Percentiles rank a stretch among this genome's conserved stretches.
Conservation (phyloP, 2,888 invertebrate species). For the Rugalucina vietnamica region DNA sequence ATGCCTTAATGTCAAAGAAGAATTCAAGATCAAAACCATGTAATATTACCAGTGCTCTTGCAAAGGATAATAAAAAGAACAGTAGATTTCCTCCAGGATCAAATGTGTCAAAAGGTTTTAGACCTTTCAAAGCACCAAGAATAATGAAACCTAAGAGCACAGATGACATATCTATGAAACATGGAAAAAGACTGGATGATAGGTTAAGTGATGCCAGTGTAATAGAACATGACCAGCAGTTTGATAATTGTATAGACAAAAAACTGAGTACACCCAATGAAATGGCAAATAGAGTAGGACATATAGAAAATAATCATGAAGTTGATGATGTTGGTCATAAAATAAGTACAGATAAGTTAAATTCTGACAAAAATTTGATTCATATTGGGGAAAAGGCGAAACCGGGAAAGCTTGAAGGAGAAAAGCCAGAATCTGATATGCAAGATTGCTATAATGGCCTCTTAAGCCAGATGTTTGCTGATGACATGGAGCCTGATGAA, state of each 20-base stretch:
- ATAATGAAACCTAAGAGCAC: not conserved
- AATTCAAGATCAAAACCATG: not conserved
- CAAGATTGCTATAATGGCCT: constrained; percentile 17
- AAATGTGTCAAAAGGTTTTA: constrained; percentile 70
- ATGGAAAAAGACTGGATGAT: not conserved
- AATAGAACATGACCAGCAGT: not conserved
- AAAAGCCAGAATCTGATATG: not conserved
- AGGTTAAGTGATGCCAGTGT: not conserved
- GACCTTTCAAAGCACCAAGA: constrained; percentile 74
- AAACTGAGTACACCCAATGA: not conserved
- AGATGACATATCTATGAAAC: not conserved
- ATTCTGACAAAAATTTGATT: not conserved
- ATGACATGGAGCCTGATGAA: constrained; percentile 60
- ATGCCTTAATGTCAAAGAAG: not conserved
- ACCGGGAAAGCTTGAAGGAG: no score
- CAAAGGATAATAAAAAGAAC: not conserved
- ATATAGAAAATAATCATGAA: not conserved
- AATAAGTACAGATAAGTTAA: not conserved
- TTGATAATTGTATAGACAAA: not conserved
- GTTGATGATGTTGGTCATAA: not conserved
- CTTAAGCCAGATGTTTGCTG: constrained; percentile 64
- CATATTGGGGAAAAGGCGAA: not conserved
- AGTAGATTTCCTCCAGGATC: constrained; percentile 48
- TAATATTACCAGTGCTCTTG: not conserved
- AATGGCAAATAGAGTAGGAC: not conserved